Base-by-base conservation (phyloP, 2,113 vertebrate species). In the Aegithalos caudatus region DNA sequence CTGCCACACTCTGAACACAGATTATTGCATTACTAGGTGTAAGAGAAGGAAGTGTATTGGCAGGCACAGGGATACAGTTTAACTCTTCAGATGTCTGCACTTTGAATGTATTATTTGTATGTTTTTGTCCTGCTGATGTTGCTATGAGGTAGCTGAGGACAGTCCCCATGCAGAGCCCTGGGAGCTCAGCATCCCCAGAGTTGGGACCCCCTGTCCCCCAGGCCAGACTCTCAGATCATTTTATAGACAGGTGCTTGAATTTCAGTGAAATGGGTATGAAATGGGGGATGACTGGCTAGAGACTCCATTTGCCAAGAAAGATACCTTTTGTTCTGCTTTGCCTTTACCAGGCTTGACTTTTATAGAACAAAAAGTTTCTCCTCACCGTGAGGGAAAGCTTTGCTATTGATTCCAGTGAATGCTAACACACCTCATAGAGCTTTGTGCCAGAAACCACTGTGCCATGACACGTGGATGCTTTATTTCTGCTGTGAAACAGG, bases 331-430 rank as follows among this genome's bases (percentile, higher is more conserved):
- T 81, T 94, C 79, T 76, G 50, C 53, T 83, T 77, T 86, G 51
- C 58, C 11, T 45, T 79, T 87, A 47, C 35, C 54, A 66, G 42
- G 21, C 77, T 94, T 91, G 69, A 83, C 57, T 70, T 93, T 90
- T 85, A 9, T 4, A 89, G 93, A 89, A 90, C 73, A 92, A 87
- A 87, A 79, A 35, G 58, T 91, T 95, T 91, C 84, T 93, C 28
- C 74, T 95, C 50, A 61, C 42, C 4, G 0, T 45, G 45, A 76
- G 35, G 23, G 31, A 81, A 92, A 81, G 45, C 27, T 37, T 37
- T 0, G 4, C 38, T 74, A 0, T 78, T 91, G 60, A 44, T 94
- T 94, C 21, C 45, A 60, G 38, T 74, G 80, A 83, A 67, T 31
- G 47, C 38, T 74, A 66, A 37, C 9, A 7, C 44, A 44, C 47